Conservation (phyloP, 2,113 vertebrate genomes). For the Lepus europaeus region DNA sequence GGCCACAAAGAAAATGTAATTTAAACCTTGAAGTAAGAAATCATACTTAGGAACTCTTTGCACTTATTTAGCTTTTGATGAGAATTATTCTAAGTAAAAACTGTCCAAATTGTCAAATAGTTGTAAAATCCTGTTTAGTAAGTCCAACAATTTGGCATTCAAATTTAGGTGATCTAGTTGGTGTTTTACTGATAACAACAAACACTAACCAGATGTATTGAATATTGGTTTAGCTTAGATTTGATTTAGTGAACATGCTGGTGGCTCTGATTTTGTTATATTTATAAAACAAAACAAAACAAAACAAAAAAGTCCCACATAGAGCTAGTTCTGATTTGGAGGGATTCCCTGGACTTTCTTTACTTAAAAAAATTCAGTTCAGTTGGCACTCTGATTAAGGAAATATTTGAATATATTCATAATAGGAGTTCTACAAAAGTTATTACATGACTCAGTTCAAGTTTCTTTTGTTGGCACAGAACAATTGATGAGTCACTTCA, state of each 20-base stretch:
- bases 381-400: slow-evolving; percentile 34
- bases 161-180: background rate
- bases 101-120: background rate
- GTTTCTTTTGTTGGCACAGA: background rate
- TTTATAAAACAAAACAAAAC: slow-evolving; percentile 22
- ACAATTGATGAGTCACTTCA: slow-evolving; percentile 10
- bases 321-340: slow-evolving; percentile 56
- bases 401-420: slow-evolving; percentile 43
- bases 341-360: background rate
- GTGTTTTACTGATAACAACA: slow-evolving; percentile 35
- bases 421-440: background rate
- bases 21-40: slow-evolving; percentile 19
- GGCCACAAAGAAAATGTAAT: background rate
- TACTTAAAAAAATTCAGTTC: slow-evolving; percentile 42
- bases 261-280: slow-evolving; percentile 33
- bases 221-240: slow-evolving; percentile 34
- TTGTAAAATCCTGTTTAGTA: slow-evolving; percentile 33
- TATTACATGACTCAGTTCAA: background rate
- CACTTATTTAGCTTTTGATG: slow-evolving; percentile 38
- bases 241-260: slow-evolving; percentile 11
- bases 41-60: slow-evolving; percentile 17
- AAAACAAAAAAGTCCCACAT: background rate
- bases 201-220: slow-evolving; percentile 11
- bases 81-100: slow-evolving; percentile 34
- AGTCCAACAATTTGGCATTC: background rate